Evolutionary conservation across 64 coral and sea anemone species (phyloP).

Genomic region (Dendronephthya gigantea): DNA sequence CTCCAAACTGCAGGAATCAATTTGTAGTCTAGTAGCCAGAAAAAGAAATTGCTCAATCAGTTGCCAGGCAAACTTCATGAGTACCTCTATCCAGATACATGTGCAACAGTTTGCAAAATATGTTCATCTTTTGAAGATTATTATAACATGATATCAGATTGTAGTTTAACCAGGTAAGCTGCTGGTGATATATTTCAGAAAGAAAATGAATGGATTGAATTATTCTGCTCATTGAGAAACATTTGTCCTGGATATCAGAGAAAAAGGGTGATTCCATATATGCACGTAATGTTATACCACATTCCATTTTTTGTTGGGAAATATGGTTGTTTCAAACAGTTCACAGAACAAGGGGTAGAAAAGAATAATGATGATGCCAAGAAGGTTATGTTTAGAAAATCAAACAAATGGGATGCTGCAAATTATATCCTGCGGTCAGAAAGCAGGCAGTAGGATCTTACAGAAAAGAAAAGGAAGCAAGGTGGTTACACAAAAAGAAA

Average conservation of each 20-base stretch:
- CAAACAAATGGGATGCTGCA: constrained; percentile 27
- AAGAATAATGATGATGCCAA: too few relatives aligned
- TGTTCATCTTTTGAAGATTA: too few relatives aligned
- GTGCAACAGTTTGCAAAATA: neutral
- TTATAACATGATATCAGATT: constrained; percentile 35
- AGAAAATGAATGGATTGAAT: constrained; percentile 25
- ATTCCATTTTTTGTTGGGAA: too few relatives aligned
- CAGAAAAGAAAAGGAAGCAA: constrained; percentile 4
- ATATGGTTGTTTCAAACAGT: too few relatives aligned
- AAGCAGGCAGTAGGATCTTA: neutral
- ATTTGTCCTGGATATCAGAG: neutral
- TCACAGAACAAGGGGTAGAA: too few relatives aligned
- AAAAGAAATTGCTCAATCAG: neutral
- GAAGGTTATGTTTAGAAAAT: neutral
- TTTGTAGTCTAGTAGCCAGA: too few relatives aligned
- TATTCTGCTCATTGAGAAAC: constrained; percentile 22
- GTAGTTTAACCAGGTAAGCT: neutral
- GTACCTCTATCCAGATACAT: neutral
- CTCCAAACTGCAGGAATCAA: too few relatives aligned
- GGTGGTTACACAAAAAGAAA: constrained; percentile 20
- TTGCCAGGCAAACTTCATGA: neutral
- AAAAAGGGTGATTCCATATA: constrained; percentile 17
- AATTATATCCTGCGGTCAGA: neutral
- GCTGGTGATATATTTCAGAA: neutral
- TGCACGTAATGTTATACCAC: too few relatives aligned